These are phyloP conservation scores for Pangasianodon hypophthalmus DNA, from an alignment of 2,113 vertebrate genomes.

Conservation along the genomic window DNA sequence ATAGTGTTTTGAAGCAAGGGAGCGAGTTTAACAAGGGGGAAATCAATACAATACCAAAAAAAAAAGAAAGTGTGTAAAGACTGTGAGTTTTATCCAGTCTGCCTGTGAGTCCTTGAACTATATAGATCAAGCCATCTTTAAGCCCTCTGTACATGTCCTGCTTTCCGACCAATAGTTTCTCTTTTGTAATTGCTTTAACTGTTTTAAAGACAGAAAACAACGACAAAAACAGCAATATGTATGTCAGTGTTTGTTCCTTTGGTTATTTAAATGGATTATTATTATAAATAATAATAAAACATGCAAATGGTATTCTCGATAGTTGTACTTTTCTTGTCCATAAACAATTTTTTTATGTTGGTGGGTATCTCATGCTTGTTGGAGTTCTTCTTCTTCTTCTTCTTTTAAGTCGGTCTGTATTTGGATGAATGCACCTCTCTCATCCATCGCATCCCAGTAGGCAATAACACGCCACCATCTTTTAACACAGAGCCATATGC, in stretches of 20 bases:
- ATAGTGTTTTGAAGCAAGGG: conserved; percentile 36
- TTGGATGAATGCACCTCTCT: conserved; percentile 41
- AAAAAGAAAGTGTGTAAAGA: conserved; percentile 42
- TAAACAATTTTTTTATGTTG: conserved; percentile 45
- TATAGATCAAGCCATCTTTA: conserved; percentile 75
- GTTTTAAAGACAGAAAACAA: conserved; percentile 75
- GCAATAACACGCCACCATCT: conserved; percentile 22
- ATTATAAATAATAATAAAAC: conserved; percentile 58
- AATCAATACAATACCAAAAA: conserved; percentile 68
- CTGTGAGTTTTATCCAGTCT: conserved; percentile 60
- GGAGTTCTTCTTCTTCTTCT: conserved; percentile 32
- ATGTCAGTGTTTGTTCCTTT: conserved; percentile 79
- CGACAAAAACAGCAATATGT: conserved; percentile 81
- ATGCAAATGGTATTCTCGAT: conserved; percentile 55
- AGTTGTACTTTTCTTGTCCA: conserved; percentile 56
- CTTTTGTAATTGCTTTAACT: conserved; percentile 77
- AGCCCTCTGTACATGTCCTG: conserved; percentile 73
- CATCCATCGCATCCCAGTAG: conserved; percentile 27
- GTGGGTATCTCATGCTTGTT: conserved; percentile 48
- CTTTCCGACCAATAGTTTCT: conserved; percentile 64
- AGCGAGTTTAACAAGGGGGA: conserved; percentile 33
- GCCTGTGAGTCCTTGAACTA: conserved; percentile 63
- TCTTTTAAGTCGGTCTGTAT: conserved; percentile 10
- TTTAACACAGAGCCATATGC: conserved; percentile 26
- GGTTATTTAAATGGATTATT: conserved; percentile 74